A percentile compares a stretch with the other conserved stretches of the same genome.
Evolutionary conservation across 1,140 invertebrate genomes (phyloP).

Genomic region (Philaenus spumarius): DNA sequence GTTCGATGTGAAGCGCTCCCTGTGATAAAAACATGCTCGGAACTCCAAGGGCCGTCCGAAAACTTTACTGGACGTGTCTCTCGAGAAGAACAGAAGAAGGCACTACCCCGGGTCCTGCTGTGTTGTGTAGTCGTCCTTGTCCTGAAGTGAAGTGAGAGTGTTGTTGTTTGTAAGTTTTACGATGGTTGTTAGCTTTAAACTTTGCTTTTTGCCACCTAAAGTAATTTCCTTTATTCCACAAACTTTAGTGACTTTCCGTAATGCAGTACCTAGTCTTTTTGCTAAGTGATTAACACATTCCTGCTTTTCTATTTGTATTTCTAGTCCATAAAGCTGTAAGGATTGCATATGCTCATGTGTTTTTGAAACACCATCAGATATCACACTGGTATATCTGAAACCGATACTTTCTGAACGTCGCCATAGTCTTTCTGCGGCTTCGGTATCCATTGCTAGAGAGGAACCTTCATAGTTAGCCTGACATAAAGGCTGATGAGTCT

Average conservation of each 20-base stretch:
- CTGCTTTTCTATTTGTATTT: slow-evolving; percentile 24
- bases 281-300: slow-evolving; percentile 33
- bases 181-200: slow-evolving; percentile 12
- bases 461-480: not conserved
- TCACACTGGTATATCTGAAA: slow-evolving; percentile 28
- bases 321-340: slow-evolving; percentile 24
- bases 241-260: slow-evolving; percentile 16
- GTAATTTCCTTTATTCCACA: slow-evolving; percentile 16
- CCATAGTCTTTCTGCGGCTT: slow-evolving; percentile 28
- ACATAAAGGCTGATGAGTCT: slow-evolving; percentile 22
- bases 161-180: slow-evolving; percentile 3
- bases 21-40: too few relatives aligned
- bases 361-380: slow-evolving; percentile 32
- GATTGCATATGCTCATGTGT: slow-evolving; percentile 23
- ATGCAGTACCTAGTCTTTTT: slow-evolving; percentile 29
- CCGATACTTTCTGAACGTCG: slow-evolving; percentile 23
- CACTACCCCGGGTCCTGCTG: too few relatives aligned
- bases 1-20: too few relatives aligned
- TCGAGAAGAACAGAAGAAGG: too few relatives aligned
- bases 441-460: slow-evolving; percentile 28
- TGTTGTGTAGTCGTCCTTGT: too few relatives aligned
- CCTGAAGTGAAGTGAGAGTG: too few relatives aligned
- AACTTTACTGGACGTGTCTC: too few relatives aligned
- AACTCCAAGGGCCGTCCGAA: too few relatives aligned
- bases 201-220: slow-evolving; percentile 16